Evolutionary conservation across 2,113 vertebrate genomes (phyloP).

Genomic region (Cisticola juncidis): DNA sequence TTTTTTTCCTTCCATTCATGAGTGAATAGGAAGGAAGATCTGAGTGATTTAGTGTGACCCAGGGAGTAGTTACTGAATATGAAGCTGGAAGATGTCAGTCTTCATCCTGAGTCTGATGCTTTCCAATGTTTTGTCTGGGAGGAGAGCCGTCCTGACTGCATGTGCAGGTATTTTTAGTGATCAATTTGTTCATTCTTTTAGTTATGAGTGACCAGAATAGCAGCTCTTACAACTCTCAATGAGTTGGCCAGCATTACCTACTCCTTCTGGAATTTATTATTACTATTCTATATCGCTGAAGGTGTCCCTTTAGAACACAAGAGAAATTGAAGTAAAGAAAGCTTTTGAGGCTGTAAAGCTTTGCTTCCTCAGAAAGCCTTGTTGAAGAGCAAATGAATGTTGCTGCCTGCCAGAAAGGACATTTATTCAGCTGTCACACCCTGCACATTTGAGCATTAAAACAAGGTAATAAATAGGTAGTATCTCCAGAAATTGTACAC

Average conservation of each 20-base stretch:
- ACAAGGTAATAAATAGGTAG: neutral
- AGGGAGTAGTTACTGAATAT: neutral
- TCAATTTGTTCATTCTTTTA: neutral
- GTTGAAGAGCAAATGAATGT: neutral
- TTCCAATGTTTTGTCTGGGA: neutral
- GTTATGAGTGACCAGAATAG: neutral
- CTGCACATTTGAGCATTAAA: neutral
- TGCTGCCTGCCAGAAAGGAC: neutral
- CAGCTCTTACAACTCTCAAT: neutral
- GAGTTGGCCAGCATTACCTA: neutral
- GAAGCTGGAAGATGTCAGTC: neutral
- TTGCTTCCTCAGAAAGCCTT: neutral
- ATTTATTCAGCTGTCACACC: neutral
- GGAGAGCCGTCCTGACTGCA: neutral
- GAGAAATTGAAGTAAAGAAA: neutral
- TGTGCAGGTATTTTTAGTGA: neutral
- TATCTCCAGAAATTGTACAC: neutral
- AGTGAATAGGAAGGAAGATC: neutral
- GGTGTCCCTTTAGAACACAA: neutral
- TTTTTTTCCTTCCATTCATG: neutral
- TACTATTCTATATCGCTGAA: neutral
- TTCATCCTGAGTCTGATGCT: neutral
- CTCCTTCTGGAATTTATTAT: neutral
- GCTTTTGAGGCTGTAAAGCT: neutral
- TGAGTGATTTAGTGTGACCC: neutral